These are phyloP conservation scores for Zaprionus tsacasi DNA, from an alignment of 1,140 invertebrate species.

Conservation along the genomic window DNA sequence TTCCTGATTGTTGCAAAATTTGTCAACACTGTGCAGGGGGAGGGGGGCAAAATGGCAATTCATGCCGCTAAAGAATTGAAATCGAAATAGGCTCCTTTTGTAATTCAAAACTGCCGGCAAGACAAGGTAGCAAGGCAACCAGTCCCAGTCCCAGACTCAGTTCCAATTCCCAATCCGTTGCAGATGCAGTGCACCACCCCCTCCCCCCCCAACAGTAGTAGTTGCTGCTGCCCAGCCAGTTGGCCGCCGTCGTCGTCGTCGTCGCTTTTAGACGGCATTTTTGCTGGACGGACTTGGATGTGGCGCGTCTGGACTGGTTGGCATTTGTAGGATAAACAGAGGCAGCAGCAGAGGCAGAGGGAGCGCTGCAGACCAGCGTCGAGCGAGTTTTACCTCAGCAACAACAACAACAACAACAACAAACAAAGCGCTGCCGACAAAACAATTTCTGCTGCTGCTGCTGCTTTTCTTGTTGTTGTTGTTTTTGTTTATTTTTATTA, in stretches of 20 bases:
- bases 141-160: slow-evolving; percentile 34
- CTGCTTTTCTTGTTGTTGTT: not conserved
- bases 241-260: slow-evolving; percentile 36
- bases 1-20: not conserved
- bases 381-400: slow-evolving; percentile 28
- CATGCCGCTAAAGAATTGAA: slow-evolving; percentile 62
- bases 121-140: slow-evolving; percentile 18
- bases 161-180: not conserved
- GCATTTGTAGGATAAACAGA: slow-evolving; percentile 69
- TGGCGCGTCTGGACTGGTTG: slow-evolving; percentile 62
- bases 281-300: slow-evolving; percentile 35
- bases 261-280: slow-evolving; percentile 66
- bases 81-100: slow-evolving; percentile 76
- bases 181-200: not conserved
- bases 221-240: slow-evolving; percentile 30
- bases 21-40: not conserved
- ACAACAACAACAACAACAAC: slow-evolving; percentile 17
- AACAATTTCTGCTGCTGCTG: slow-evolving; percentile 30
- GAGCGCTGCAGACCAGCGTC: not conserved
- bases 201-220: not conserved
- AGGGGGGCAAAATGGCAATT: slow-evolving; percentile 67
- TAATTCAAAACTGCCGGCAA: slow-evolving; percentile 71
- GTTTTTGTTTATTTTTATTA: not conserved
- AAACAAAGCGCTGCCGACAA: slow-evolving; percentile 39
- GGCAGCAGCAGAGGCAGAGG: slow-evolving; percentile 12